These are phyloP conservation scores for Acanthosepion pharaonis DNA, from an alignment of 2,888 invertebrate genomes.

Conservation along the genomic window DNA sequence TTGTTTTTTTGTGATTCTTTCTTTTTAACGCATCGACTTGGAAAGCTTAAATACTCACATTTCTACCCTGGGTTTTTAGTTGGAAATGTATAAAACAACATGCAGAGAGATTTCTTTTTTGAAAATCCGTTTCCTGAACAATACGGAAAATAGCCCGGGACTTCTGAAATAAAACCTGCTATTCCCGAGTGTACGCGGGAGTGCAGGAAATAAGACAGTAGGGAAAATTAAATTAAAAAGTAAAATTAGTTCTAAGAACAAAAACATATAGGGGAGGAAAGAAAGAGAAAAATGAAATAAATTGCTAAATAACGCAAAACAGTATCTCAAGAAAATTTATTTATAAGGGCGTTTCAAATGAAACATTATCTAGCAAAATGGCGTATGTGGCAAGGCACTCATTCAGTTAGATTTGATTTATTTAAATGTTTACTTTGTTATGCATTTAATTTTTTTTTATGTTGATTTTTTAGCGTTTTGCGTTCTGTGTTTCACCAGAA, in stretches of 20 bases:
- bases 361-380: background rate
- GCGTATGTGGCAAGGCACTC: background rate
- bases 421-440: background rate
- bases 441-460: background rate
- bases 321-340: too few relatives aligned
- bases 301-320: too few relatives aligned
- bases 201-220: background rate
- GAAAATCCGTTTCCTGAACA: too few relatives aligned
- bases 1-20: background rate
- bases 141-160: too few relatives aligned
- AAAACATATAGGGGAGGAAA: background rate
- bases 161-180: background rate
- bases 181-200: background rate
- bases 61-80: background rate
- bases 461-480: background rate
- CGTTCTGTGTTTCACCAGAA: background rate
- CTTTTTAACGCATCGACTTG: background rate
- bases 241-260: background rate
- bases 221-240: background rate
- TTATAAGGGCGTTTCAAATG: background rate
- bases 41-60: background rate
- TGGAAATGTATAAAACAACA: background rate
- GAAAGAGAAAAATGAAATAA: too few relatives aligned
- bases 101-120: too few relatives aligned
- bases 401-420: background rate